A percentile compares a stretch with the other conserved stretches of the same genome.
phyloP scores from a whole-genome alignment of 2,113 vertebrate genomes.

The Entomyzon cyanotis region DNA sequence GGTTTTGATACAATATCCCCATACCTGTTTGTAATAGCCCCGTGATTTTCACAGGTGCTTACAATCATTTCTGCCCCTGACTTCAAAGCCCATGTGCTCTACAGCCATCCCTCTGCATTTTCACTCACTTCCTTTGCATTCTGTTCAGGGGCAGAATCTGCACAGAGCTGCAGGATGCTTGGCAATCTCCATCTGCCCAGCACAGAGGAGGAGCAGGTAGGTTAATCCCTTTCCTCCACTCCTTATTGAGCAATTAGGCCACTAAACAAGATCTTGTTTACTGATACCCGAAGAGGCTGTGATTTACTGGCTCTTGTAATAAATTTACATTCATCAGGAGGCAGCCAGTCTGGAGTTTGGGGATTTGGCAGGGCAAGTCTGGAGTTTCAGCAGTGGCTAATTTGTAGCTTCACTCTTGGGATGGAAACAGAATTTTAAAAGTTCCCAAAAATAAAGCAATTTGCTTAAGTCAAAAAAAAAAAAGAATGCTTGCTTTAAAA shows the following conservation, averaged over 20 bases:
- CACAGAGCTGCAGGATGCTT: not conserved
- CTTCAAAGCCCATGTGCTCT: not conserved
- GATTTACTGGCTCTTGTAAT: not conserved
- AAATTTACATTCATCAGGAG: conserved; percentile 12
- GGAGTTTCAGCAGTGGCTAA: not conserved
- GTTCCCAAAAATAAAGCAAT: not conserved
- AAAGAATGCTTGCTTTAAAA: not conserved
- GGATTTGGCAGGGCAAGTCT: conserved; percentile 30
- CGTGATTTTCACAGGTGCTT: not conserved
- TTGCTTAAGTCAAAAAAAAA: not conserved
- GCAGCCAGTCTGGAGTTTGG: too few species aligned
- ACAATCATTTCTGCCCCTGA: not conserved
- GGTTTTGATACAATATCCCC: not conserved
- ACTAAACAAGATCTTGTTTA: conserved; percentile 20
- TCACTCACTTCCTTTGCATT: not conserved
- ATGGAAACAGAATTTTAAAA: not conserved
- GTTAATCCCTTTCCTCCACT: not conserved
- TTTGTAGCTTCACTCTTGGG: not conserved
- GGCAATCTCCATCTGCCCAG: not conserved
- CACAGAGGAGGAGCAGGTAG: not conserved
- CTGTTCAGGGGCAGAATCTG: not conserved
- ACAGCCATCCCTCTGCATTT: not conserved
- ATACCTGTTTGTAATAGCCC: not conserved
- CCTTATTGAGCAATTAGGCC: conserved; percentile 9
- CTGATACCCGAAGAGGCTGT: not conserved